A percentile compares a stretch with the other conserved stretches of the same genome.
phyloP scores from a whole-genome alignment of 1,140 invertebrate species.

The Phymorhynchus buccinoides region DNA sequence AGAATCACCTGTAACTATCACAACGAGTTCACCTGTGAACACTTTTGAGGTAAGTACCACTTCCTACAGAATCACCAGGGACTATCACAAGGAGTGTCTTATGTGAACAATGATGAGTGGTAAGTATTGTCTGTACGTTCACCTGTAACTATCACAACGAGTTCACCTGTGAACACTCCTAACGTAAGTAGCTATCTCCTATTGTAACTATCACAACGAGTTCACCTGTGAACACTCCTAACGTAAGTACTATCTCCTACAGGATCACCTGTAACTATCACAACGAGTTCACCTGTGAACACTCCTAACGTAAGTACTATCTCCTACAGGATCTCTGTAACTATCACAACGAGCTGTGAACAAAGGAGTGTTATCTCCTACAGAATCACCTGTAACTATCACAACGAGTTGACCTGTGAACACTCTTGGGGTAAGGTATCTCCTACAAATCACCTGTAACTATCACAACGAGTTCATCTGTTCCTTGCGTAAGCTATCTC shows the following conservation, averaged over 20 bases:
- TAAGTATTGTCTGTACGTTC: neutral
- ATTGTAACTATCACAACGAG: neutral
- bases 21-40: too few species aligned
- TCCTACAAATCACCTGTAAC: neutral
- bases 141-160: too few species aligned
- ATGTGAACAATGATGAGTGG: slow-evolving; percentile 1
- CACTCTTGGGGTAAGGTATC: too few species aligned
- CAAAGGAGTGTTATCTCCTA: neutral
- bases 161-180: too few species aligned
- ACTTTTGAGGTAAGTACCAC: too few species aligned
- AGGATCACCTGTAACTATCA: too few species aligned
- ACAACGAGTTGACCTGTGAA: too few species aligned
- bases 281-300: too few species aligned
- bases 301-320: too few species aligned
- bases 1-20: neutral
- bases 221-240: neutral
- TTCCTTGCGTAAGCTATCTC: neutral
- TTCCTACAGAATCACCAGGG: too few species aligned
- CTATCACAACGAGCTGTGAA: slow-evolving; percentile 8
- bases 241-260: neutral
- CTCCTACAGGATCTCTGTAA: neutral
- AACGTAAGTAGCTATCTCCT: too few species aligned
- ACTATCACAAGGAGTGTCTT: neutral
- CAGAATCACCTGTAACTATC: neutral
- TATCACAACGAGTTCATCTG: neutral